A percentile compares a stretch with the other conserved stretches of the same genome.
phyloP scores from a whole-genome alignment of 64 coral and sea anemone species.

The Actinia equina region DNA sequence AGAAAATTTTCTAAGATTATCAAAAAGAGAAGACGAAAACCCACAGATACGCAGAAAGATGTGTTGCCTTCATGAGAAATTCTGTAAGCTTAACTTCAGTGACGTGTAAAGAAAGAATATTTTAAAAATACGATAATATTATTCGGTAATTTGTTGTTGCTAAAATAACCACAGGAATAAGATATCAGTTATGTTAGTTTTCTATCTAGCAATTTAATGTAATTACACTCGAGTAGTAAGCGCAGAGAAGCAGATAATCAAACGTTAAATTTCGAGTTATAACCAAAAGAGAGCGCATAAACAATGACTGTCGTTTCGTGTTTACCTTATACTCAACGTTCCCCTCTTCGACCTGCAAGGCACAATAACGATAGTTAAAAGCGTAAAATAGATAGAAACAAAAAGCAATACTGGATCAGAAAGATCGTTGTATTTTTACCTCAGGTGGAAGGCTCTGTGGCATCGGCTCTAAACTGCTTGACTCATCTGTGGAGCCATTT shows the following conservation, averaged over 20 bases:
- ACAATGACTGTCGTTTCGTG: not conserved
- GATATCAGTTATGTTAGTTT: no score
- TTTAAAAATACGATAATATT: no score
- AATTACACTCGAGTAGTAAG: no score
- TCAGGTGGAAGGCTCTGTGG: slow-evolving; percentile 52
- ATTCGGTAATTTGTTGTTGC: no score
- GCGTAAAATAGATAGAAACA: not conserved
- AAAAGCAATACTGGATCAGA: not conserved
- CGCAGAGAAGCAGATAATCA: no score
- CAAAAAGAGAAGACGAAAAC: not conserved
- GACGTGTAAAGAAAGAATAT: no score
- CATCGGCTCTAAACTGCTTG: slow-evolving; percentile 14
- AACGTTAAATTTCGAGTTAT: no score
- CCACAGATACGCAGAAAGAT: not conserved
- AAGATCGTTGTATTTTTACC: not conserved
- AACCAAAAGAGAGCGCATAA: not conserved
- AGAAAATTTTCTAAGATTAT: not conserved
- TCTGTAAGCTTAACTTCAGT: no score
- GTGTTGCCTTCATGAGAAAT: no score
- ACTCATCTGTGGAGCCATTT: not conserved
- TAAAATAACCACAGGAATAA: no score
- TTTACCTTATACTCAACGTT: slow-evolving; percentile 97
- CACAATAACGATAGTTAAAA: not conserved
- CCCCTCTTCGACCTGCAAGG: slow-evolving; percentile 87
- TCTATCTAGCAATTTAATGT: no score